A percentile compares a stretch with the other conserved stretches of the same genome.
Conservation (phyloP, 2,113 vertebrate genomes). For the Cromileptes altivelis region DNA sequence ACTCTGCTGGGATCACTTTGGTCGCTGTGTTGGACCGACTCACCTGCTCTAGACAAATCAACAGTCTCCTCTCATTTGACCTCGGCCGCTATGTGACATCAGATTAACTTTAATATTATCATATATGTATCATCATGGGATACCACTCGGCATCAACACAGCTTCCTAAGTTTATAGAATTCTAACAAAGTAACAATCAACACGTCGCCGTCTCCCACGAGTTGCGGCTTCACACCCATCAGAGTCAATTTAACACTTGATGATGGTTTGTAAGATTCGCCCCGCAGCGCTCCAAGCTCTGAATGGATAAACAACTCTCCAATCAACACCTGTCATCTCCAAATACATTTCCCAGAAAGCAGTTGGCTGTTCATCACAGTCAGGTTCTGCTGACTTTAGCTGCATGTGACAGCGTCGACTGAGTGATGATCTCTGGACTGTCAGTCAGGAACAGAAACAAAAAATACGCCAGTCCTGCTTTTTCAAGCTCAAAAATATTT, state of each 20-base stretch:
- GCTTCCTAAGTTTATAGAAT: not conserved
- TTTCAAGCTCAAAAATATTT: not conserved
- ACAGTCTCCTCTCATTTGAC: not conserved
- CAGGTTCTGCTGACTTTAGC: not conserved
- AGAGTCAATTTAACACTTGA: conserved; percentile 6
- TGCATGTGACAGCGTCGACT: not conserved
- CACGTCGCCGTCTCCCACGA: not conserved
- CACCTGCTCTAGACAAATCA: not conserved
- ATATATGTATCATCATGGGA: not conserved
- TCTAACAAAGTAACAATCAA: not conserved
- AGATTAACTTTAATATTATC: not conserved
- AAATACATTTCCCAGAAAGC: not conserved
- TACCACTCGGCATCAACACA: not conserved
- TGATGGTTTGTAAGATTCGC: not conserved
- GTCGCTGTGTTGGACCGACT: conserved; percentile 1
- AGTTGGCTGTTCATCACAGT: not conserved
- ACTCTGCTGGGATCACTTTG: not conserved
- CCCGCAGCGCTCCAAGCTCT: not conserved
- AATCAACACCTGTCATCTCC: conserved; percentile 28
- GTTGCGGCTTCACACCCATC: conserved; percentile 35
- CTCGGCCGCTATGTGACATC: not conserved
- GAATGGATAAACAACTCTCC: not conserved
- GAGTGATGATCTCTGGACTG: not conserved
- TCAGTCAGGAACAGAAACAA: not conserved
- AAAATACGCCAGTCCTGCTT: not conserved